Base-by-base conservation (phyloP, 2,888 invertebrate genomes). In the Pachymerium ferrugineum region DNA sequence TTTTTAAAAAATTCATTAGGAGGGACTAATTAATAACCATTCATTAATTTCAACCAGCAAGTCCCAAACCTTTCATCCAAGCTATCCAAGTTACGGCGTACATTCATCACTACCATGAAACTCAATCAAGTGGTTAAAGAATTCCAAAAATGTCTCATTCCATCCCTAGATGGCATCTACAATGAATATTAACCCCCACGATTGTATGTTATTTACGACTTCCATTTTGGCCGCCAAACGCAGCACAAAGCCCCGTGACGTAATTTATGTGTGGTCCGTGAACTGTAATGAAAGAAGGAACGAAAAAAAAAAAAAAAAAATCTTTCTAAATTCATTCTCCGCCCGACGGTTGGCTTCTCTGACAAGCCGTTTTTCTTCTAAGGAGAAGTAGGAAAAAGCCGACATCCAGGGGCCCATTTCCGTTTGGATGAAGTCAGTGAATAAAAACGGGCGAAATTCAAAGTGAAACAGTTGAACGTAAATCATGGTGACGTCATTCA, bases 261-360 rank as follows among this genome's bases (percentile, higher is more conserved):
- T n/a, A n/a, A n/a, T n/a, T 42, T 42, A 42, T 42, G 42, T 42
- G 42, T 42, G 42, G 42, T 42, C 42, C 42, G 14, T 42, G 42
- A 42, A 42, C 42, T 42, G 42, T 42, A 42, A 42, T 42, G 42
- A 42, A 42, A 42, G 42, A 42, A 42, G 33, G n/a, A n/a, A n/a
- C n/a, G n/a, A n/a, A 33, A 33, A 5, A 42, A 14, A 42, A 42
- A 14, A 42, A 42, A 42, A 42, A 42, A 42, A 42, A 42, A 42
- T 42, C 42, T 42, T 42, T 42, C 42, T 42, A 42, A 42, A 42
- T 42, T 42, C 42, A 42, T 42, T 42, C 42, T 42, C 42, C 42
- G 42, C 42, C 42, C 42, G 42, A 42, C 42, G 42, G 42, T 42
- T 42, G 42, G 42, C 42, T 42, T 42, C 14, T 42, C 42, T 42